Percentiles rank a stretch among this genome's conserved stretches.
phyloP scores from a whole-genome alignment of 1,140 invertebrate genomes.

The Kradibia gibbosae region DNA sequence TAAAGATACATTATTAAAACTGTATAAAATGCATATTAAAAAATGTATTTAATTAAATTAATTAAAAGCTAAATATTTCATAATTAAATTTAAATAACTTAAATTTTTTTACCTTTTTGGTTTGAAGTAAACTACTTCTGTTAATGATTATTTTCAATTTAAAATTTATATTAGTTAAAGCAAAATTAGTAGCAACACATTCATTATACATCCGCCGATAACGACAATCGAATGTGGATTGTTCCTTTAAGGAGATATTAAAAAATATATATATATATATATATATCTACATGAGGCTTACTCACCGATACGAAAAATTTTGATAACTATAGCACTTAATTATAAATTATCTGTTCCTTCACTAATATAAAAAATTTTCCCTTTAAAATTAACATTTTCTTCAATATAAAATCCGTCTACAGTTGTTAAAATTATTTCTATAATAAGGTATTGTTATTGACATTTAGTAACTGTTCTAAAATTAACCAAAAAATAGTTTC shows the following conservation, averaged over 20 bases:
- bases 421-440: too few relatives aligned
- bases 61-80: too few relatives aligned
- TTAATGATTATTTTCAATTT: neutral
- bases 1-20: too few relatives aligned
- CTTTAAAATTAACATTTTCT: neutral
- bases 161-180: neutral
- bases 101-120: too few relatives aligned
- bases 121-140: neutral
- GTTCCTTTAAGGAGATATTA: slow-evolving; percentile 36
- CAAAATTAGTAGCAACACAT: neutral
- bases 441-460: too few relatives aligned
- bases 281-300: neutral
- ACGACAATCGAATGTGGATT: slow-evolving; percentile 20
- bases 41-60: too few relatives aligned
- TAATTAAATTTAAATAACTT: too few relatives aligned
- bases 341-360: slow-evolving; percentile 24
- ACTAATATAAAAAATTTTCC: neutral
- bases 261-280: neutral
- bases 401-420: too few relatives aligned
- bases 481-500: neutral
- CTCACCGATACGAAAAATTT: slow-evolving; percentile 11
- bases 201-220: slow-evolving; percentile 24
- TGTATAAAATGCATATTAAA: too few relatives aligned
- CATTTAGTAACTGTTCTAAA: neutral
- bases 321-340: slow-evolving; percentile 32